A percentile compares a stretch with the other conserved stretches of the same genome.
phyloP scores from a whole-genome alignment of 2,888 invertebrate species.

The Aporophyla nigra region DNA sequence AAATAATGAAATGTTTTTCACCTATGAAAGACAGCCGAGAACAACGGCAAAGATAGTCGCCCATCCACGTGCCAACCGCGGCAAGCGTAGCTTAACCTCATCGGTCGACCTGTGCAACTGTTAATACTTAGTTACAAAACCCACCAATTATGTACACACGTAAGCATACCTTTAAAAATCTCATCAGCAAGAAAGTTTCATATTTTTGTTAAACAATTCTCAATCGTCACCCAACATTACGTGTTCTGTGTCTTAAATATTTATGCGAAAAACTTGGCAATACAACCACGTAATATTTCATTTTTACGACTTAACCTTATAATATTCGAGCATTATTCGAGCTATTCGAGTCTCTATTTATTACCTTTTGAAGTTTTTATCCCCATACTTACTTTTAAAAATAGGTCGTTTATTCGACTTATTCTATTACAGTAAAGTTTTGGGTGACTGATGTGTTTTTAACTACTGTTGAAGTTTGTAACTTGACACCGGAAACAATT shows the following conservation, averaged over 20 bases:
- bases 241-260: slow-evolving; percentile 32
- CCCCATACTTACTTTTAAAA: slow-evolving; percentile 5
- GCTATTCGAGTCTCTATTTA: slow-evolving; percentile 28
- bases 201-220: slow-evolving; percentile 27
- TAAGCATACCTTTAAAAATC: background rate
- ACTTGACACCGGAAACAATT: background rate
- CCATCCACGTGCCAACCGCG: no score
- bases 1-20: background rate
- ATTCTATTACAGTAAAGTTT: slow-evolving; percentile 10
- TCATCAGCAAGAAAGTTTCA: background rate
- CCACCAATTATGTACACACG: background rate
- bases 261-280: slow-evolving; percentile 33
- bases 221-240: slow-evolving; percentile 35
- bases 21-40: no score
- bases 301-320: slow-evolving; percentile 26
- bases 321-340: slow-evolving; percentile 6
- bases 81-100: no score
- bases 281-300: slow-evolving; percentile 50
- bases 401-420: slow-evolving; percentile 21
- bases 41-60: no score
- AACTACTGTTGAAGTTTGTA: background rate
- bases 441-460: slow-evolving; percentile 8
- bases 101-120: no score
- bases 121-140: no score
- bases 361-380: slow-evolving; percentile 26